Conservation (phyloP, 2,797 vertebrate genomes). For the Tarsius wallacei region DNA sequence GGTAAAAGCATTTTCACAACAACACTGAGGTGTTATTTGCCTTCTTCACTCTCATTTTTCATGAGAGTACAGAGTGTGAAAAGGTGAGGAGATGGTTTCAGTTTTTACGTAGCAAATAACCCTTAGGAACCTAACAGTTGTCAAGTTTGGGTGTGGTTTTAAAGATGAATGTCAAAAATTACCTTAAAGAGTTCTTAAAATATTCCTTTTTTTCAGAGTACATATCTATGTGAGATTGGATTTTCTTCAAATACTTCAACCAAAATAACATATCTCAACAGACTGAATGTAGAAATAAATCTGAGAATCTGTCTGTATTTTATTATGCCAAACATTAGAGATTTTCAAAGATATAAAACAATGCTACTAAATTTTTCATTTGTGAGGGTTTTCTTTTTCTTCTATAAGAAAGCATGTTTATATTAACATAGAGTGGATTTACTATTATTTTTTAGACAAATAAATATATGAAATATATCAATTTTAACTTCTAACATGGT, state of each 20-base stretch:
- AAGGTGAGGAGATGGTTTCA: neutral
- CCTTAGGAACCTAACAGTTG: neutral
- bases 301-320: neutral
- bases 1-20: neutral
- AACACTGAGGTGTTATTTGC: neutral
- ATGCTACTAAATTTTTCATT: neutral
- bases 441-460: slow-evolving; percentile 39
- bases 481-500: neutral
- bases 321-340: neutral
- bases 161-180: neutral
- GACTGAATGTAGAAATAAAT: neutral
- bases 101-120: neutral
- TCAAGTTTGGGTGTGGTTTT: neutral
- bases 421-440: neutral
- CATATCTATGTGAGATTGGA: neutral
- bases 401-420: slow-evolving; percentile 1
- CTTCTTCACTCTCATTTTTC: neutral
- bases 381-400: neutral
- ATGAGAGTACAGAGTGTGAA: neutral
- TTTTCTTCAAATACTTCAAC: slow-evolving; percentile 44
- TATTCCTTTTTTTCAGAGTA: neutral
- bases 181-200: neutral
- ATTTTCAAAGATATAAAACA: slow-evolving; percentile 33
- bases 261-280: neutral
- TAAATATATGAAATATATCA: neutral